Percentiles rank a stretch among this genome's conserved stretches.
Conservation (phyloP, 2,797 vertebrate species). For the Ptychobarbus kaznakovi region DNA sequence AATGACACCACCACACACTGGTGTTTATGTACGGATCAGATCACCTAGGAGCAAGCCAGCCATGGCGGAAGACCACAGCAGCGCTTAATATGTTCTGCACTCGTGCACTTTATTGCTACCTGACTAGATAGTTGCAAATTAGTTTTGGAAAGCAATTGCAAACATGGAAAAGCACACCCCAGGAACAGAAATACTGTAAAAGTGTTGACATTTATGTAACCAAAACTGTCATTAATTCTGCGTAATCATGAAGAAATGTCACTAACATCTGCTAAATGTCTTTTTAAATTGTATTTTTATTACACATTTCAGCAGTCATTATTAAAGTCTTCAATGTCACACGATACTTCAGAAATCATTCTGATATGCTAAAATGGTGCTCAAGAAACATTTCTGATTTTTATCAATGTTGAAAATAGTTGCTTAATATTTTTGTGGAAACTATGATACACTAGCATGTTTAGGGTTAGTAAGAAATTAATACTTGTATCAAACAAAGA, state of each 20-base stretch:
- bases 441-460: too few relatives aligned
- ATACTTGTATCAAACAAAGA: not conserved
- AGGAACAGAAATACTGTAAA: not conserved
- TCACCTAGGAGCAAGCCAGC: slow-evolving; percentile 21
- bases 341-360: not conserved
- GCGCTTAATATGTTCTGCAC: not conserved
- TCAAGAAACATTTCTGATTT: not conserved
- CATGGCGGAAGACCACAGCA: not conserved
- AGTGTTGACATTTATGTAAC: not conserved
- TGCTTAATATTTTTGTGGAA: too few relatives aligned
- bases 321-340: not conserved
- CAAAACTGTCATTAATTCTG: not conserved
- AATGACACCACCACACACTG: slow-evolving; percentile 35
- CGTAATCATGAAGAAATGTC: not conserved
- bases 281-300: not conserved
- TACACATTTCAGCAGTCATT: not conserved
- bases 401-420: not conserved
- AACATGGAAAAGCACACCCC: not conserved
- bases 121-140: slow-evolving; percentile 3
- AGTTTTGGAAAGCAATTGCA: not conserved
- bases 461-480: not conserved
- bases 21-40: slow-evolving; percentile 38
- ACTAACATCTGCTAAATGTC: not conserved
- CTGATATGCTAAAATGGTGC: not conserved
- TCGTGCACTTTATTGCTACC: slow-evolving; percentile 17